These are phyloP conservation scores for Parnassius orleans DNA, from an alignment of 2,888 invertebrate genomes.

Conservation along the genomic window DNA sequence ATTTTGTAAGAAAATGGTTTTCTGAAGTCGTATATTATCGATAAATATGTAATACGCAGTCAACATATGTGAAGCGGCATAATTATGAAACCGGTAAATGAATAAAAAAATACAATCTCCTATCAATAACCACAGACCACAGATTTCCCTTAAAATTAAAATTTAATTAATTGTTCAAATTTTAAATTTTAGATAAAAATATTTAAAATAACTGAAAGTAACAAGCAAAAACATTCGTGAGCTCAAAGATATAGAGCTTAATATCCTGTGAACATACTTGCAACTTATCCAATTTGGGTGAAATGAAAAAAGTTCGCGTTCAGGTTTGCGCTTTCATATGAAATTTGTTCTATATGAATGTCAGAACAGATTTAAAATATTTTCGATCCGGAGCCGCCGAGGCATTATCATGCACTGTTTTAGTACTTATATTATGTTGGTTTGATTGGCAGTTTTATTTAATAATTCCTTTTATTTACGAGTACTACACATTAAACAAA, in stretches of 20 bases:
- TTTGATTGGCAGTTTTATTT: too few relatives aligned
- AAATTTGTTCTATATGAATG: conserved; percentile 14
- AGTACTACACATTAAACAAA: too few relatives aligned
- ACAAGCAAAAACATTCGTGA: neutral
- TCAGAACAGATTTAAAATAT: conserved; percentile 8
- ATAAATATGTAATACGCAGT: too few relatives aligned
- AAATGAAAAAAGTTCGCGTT: conserved; percentile 2
- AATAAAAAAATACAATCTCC: neutral
- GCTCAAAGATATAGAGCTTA: neutral
- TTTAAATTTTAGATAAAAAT: too few relatives aligned
- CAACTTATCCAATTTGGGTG: neutral
- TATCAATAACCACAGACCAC: neutral
- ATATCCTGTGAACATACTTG: neutral
- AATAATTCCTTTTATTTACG: too few relatives aligned
- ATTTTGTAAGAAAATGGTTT: too few relatives aligned
- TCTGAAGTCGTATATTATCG: too few relatives aligned
- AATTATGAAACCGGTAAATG: neutral
- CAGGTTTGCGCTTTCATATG: conserved; percentile 4
- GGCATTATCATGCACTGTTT: neutral
- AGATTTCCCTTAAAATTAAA: neutral
- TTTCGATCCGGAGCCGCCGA: neutral
- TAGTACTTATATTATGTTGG: neutral
- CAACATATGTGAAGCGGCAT: neutral
- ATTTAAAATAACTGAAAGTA: too few relatives aligned
- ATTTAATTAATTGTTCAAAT: too few relatives aligned